These are phyloP conservation scores for Semaprochilodus insignis DNA, from an alignment of 2,797 vertebrate genomes.

Conservation along the genomic window DNA sequence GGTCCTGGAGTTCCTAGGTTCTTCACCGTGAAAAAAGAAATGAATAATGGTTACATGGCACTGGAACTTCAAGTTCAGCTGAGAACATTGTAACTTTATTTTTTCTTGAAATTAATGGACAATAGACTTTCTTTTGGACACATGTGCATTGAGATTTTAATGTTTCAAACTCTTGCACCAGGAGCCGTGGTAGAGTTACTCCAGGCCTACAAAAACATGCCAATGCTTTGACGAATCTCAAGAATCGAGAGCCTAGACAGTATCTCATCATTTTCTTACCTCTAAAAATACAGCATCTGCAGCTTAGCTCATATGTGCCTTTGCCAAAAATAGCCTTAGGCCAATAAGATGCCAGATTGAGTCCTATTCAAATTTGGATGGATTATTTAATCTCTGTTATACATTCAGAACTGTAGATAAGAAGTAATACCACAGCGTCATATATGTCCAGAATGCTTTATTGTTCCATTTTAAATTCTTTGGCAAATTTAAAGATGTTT, in stretches of 20 bases:
- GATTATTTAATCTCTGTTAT: neutral
- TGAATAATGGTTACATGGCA: neutral
- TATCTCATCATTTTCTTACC: constrained; percentile 17
- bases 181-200: neutral
- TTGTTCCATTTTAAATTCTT: constrained; percentile 59
- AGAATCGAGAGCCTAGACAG: neutral
- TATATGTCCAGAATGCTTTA: neutral
- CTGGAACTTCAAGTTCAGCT: neutral
- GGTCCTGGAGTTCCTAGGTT: too few species aligned
- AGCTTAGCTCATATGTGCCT: constrained; percentile 3
- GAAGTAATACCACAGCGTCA: neutral
- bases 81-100: neutral
- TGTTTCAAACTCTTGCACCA: neutral
- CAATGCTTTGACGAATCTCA: constrained; percentile 11
- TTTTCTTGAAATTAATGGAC: neutral
- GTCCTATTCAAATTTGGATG: neutral
- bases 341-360: constrained; percentile 11
- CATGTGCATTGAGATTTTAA: neutral
- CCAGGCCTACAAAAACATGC: neutral
- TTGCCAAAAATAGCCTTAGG: neutral
- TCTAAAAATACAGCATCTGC: constrained; percentile 39
- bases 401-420: neutral
- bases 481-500: constrained; percentile 58
- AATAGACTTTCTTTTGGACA: neutral
- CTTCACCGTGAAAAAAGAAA: neutral